Conservation (phyloP, 2,888 invertebrate genomes). For the Agonopterix heracliana region DNA sequence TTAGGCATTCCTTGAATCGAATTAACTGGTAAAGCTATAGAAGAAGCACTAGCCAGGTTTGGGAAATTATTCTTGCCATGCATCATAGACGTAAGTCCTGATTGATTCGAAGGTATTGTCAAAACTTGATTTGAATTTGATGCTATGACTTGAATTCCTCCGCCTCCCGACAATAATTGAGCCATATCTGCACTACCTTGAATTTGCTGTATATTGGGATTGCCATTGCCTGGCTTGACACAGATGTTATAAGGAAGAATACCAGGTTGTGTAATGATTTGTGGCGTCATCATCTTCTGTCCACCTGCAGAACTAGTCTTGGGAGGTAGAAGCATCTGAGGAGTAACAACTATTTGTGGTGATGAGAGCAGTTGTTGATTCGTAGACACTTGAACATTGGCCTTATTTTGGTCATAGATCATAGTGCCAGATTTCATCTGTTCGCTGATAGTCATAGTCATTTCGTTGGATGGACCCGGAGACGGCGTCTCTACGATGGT, state of each 20-base stretch:
- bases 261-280: conserved; percentile 65
- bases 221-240: conserved; percentile 61
- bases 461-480: conserved; percentile 68
- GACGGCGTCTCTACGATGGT: conserved; percentile 73
- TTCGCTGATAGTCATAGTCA: conserved; percentile 71
- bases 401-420: conserved; percentile 67
- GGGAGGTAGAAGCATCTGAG: conserved; percentile 67
- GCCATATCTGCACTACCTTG: conserved; percentile 59
- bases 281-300: conserved; percentile 62
- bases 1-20: conserved; percentile 68
- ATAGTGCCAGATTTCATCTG: conserved; percentile 70
- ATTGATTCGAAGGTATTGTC: conserved; percentile 63
- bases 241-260: conserved; percentile 69
- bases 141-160: conserved; percentile 71
- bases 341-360: conserved; percentile 70
- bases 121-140: conserved; percentile 70
- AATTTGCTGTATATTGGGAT: conserved; percentile 60
- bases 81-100: conserved; percentile 52
- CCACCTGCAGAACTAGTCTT: conserved; percentile 56
- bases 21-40: conserved; percentile 67
- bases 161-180: conserved; percentile 59
- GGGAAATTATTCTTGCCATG: conserved; percentile 69
- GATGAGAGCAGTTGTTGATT: conserved; percentile 66
- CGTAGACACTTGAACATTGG: conserved; percentile 64
- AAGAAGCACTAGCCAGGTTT: conserved; percentile 68